phyloP scores from a whole-genome alignment of 1,140 invertebrate species.

The Reticulitermes speratus region DNA sequence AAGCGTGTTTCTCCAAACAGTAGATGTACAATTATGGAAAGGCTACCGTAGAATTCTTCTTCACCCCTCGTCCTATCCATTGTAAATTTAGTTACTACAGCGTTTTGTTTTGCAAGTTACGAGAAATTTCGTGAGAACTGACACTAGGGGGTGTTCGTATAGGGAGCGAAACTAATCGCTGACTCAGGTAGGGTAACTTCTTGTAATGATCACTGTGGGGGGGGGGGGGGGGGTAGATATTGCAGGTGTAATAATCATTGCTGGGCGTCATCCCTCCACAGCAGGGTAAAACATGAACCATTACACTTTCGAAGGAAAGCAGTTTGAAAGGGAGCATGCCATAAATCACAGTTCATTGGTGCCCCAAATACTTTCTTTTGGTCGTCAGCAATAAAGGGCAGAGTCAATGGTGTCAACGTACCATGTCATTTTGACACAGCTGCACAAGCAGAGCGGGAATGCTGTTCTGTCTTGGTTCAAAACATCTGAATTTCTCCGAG shows the following conservation, averaged over 20 bases:
- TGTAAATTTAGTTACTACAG: not conserved
- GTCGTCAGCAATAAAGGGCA: no score
- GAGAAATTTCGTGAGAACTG: not conserved
- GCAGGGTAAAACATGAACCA: not conserved
- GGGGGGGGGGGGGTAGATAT: not conserved
- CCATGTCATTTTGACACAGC: no score
- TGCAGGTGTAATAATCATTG: constrained; percentile 3
- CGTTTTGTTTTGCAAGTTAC: not conserved
- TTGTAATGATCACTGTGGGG: not conserved
- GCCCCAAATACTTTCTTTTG: not conserved
- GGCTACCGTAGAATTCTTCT: not conserved
- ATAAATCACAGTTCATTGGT: not conserved
- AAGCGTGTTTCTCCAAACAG: not conserved
- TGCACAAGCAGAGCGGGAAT: no score
- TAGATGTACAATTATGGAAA: not conserved
- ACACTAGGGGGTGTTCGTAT: not conserved
- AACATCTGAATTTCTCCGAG: no score
- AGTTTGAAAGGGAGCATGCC: not conserved
- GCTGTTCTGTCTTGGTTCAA: no score
- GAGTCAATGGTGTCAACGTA: no score
- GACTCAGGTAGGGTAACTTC: not conserved
- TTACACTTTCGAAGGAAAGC: not conserved
- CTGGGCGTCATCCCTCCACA: not conserved
- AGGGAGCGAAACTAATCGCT: not conserved
- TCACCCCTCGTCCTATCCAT: not conserved